phyloP scores from a whole-genome alignment of 2,888 invertebrate genomes.

The Tetrapedia diversipes region DNA sequence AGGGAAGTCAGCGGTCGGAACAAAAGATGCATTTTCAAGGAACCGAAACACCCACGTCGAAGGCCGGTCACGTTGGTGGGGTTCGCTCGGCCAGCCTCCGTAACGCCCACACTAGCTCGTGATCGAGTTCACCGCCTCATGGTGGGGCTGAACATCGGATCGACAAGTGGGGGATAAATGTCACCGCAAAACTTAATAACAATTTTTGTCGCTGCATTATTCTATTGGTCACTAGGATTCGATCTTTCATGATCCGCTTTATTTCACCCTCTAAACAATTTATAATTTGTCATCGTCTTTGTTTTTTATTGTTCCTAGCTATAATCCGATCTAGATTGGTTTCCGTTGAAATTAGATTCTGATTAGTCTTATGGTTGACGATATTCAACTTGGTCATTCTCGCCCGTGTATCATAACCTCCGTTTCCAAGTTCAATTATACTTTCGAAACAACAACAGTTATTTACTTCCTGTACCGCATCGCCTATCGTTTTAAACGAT shows the following conservation, averaged over 20 bases:
- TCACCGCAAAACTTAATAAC: constrained; percentile 1
- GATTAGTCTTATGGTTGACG: constrained; percentile 13
- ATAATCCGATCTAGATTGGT: constrained; percentile 1
- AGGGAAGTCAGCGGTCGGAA: constrained; percentile 9
- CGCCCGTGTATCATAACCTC: too few relatives aligned
- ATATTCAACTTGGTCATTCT: not conserved
- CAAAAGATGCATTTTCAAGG: constrained; percentile 39
- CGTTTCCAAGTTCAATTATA: too few relatives aligned
- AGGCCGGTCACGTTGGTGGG: constrained; percentile 64
- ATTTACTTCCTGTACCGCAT: too few relatives aligned
- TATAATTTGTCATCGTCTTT: constrained; percentile 10
- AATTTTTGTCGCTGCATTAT: constrained; percentile 5
- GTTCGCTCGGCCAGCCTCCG: constrained; percentile 68
- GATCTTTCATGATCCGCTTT: constrained; percentile 23
- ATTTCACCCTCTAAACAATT: not conserved
- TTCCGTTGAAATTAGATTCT: not conserved
- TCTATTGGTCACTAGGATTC: too few relatives aligned
- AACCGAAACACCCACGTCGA: constrained; percentile 63
- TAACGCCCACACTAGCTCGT: constrained; percentile 71
- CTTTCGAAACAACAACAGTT: too few relatives aligned
- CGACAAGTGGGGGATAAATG: constrained; percentile 38
- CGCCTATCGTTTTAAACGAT: too few relatives aligned
- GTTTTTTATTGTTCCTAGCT: not conserved
- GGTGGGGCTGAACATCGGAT: constrained; percentile 33
- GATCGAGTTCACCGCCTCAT: constrained; percentile 33